Conservation (phyloP, 2,113 vertebrate genomes). For the Rhabdomys dilectus region DNA sequence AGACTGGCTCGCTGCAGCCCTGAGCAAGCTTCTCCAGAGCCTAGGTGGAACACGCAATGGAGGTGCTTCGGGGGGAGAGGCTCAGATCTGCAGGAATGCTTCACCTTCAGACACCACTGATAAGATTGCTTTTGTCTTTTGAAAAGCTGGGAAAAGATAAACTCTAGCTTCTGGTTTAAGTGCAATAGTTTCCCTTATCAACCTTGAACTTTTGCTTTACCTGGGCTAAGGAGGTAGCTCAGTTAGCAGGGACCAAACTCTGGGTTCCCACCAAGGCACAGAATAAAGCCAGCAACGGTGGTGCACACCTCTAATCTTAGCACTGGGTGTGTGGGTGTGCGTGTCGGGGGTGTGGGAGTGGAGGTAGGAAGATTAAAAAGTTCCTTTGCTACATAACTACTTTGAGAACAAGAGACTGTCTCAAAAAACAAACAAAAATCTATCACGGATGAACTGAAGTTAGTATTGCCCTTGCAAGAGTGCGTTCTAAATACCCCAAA, state of each 20-base stretch:
- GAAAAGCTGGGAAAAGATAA: background rate
- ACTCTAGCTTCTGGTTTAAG: too few species aligned
- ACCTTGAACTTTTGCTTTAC: background rate
- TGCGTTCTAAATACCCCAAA: background rate
- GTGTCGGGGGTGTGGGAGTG: too few species aligned
- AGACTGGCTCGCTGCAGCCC: background rate
- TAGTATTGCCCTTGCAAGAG: background rate
- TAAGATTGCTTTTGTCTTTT: background rate
- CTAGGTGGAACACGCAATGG: accelerated
- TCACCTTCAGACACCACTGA: background rate
- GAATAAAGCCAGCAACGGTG: background rate
- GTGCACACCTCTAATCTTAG: background rate
- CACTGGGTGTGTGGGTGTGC: background rate
- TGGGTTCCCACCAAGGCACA: background rate
- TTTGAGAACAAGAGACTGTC: background rate
- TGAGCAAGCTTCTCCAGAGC: background rate
- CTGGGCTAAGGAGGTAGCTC: background rate
- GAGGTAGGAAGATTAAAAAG: background rate
- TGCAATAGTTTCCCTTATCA: background rate
- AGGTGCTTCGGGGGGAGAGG: too few species aligned
- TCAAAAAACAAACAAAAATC: background rate
- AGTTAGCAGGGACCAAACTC: background rate
- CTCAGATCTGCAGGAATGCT: background rate
- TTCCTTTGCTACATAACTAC: background rate
- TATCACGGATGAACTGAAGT: background rate